Evolutionary conservation across 2,113 vertebrate genomes (phyloP).

Genomic region (Labeo rohita): DNA sequence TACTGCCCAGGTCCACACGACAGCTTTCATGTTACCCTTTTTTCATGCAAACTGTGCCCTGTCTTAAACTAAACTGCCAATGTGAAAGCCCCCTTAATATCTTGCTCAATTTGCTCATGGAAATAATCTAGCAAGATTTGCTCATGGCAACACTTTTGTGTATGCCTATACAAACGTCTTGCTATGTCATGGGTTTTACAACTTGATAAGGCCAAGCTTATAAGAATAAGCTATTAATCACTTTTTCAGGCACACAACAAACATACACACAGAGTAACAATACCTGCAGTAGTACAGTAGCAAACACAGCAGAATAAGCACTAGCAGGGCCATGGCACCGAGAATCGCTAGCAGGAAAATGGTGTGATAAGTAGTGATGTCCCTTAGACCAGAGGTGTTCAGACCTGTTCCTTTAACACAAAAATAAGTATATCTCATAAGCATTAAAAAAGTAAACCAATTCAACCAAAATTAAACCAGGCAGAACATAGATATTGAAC

Average conservation of each 20-base stretch:
- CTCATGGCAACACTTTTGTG: not conserved
- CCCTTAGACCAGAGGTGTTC: conserved; percentile 74
- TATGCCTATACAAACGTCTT: not conserved
- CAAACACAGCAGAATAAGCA: conserved; percentile 84
- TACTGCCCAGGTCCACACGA: too few species aligned
- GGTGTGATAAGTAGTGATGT: conserved; percentile 87
- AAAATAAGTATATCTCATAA: not conserved
- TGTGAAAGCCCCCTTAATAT: too few species aligned
- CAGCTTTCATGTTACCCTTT: too few species aligned
- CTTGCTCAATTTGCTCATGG: not conserved
- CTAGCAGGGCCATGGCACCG: conserved; percentile 81
- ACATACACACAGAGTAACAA: conserved; percentile 1
- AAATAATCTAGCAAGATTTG: not conserved
- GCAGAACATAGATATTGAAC: not conserved
- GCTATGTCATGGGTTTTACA: not conserved
- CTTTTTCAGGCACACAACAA: not conserved
- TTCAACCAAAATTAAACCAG: not conserved
- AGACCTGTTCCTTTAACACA: conserved; percentile 74
- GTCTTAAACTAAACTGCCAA: too few species aligned
- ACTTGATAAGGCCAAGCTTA: not conserved
- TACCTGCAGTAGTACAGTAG: conserved; percentile 89
- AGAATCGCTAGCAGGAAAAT: conserved; percentile 88
- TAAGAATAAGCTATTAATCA: not conserved
- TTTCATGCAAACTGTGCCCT: too few species aligned
- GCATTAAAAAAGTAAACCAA: not conserved